Evolutionary conservation across 53 echinoderm and acorn worm genomes (phyloP).

Genomic region (Apostichopus leukothele): DNA sequence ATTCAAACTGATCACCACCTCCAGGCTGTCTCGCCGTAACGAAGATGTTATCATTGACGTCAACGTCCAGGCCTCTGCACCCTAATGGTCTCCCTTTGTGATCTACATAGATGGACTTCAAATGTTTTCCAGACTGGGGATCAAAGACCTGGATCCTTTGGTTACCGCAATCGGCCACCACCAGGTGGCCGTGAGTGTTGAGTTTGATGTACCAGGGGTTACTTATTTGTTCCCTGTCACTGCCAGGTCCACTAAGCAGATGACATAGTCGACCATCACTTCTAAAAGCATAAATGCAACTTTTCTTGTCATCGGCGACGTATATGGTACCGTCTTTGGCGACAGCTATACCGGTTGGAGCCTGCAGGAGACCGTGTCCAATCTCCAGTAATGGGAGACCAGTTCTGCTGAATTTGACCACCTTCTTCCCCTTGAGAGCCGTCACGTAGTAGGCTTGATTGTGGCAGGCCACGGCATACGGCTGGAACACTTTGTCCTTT

Average conservation of each 20-base stretch:
- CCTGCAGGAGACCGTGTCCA: constrained; percentile 43
- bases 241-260: constrained; percentile 50
- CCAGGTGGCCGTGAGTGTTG: constrained; percentile 51
- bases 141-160: constrained; percentile 57
- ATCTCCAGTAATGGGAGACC: constrained; percentile 41
- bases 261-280: constrained; percentile 41
- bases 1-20: constrained; percentile 36
- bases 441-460: constrained; percentile 59
- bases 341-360: constrained; percentile 56
- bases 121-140: constrained; percentile 25
- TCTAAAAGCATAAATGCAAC: constrained; percentile 56
- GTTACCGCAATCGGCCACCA: constrained; percentile 55
- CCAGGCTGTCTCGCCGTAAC: constrained; percentile 55
- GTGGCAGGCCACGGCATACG: constrained; percentile 58
- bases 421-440: constrained; percentile 49
- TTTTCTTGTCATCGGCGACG: constrained; percentile 54
- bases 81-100: constrained; percentile 58
- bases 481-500: constrained; percentile 50
- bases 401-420: constrained; percentile 56
- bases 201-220: constrained; percentile 56
- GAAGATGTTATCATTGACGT: constrained; percentile 54
- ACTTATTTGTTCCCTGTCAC: constrained; percentile 36
- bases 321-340: constrained; percentile 48
- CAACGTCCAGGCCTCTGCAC: constrained; percentile 53
- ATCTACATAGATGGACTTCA: constrained; percentile 55